phyloP scores from a whole-genome alignment of 2,888 invertebrate species.

The Dermolepida albohirtum region DNA sequence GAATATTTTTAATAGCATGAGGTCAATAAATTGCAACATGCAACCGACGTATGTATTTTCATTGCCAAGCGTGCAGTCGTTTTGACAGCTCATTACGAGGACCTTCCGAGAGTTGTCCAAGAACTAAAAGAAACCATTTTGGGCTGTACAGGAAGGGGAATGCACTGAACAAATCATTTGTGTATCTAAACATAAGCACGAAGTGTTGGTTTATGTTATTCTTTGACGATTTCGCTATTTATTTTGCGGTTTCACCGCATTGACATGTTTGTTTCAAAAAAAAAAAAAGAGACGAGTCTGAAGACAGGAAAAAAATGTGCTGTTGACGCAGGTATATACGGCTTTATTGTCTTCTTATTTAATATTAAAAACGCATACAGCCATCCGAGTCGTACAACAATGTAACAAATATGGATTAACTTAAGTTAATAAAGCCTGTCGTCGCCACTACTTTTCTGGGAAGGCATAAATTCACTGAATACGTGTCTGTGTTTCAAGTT shows the following conservation, averaged over 20 bases:
- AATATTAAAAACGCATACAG: constrained; percentile 31
- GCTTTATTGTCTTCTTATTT: constrained; percentile 25
- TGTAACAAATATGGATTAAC: constrained; percentile 27
- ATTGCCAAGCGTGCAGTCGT: not conserved
- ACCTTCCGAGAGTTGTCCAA: constrained; percentile 1
- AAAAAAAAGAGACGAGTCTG: not conserved
- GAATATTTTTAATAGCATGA: constrained; percentile 5
- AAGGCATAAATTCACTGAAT: constrained; percentile 43
- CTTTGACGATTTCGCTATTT: not conserved
- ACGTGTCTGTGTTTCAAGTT: constrained; percentile 48
- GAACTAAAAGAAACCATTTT: not conserved
- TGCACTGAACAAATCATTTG: not conserved
- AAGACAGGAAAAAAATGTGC: constrained; percentile 20
- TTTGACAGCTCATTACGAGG: not conserved
- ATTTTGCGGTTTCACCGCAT: constrained; percentile 11
- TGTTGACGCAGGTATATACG: constrained; percentile 20
- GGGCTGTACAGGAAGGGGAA: too few species aligned
- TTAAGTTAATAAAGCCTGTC: constrained; percentile 9
- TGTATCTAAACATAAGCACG: not conserved
- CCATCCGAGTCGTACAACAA: constrained; percentile 31
- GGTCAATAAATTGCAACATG: constrained; percentile 4
- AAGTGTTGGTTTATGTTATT: not conserved
- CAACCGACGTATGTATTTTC: too few species aligned
- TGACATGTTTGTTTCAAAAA: constrained; percentile 2
- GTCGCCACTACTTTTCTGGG: constrained; percentile 38